These are phyloP conservation scores for Lerema accius DNA, from an alignment of 1,140 invertebrate species.

Conservation along the genomic window DNA sequence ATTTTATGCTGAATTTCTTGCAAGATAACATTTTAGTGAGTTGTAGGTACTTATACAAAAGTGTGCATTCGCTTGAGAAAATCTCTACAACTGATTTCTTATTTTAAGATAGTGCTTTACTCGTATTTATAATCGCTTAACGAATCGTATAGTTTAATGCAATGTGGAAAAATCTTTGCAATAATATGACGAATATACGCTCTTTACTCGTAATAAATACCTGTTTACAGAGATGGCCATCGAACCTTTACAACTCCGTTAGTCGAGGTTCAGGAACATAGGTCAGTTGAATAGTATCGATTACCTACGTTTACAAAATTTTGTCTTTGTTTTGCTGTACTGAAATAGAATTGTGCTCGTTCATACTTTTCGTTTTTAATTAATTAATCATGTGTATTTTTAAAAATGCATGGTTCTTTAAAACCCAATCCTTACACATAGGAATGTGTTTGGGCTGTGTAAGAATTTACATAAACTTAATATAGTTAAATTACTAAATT, in stretches of 20 bases:
- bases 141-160: too few relatives aligned
- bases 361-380: too few relatives aligned
- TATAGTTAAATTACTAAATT: neutral
- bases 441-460: too few relatives aligned
- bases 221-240: slow-evolving; percentile 1
- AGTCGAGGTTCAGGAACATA: neutral
- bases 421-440: too few relatives aligned
- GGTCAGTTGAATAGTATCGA: neutral
- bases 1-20: slow-evolving; percentile 8
- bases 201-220: neutral
- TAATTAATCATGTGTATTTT: too few relatives aligned
- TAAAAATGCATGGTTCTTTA: too few relatives aligned
- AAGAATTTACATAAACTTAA: too few relatives aligned
- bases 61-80: neutral
- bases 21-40: neutral
- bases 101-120: slow-evolving; percentile 17
- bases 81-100: too few relatives aligned
- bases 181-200: neutral
- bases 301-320: neutral
- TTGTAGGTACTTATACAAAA: neutral
- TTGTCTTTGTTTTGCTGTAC: neutral
- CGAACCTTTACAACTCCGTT: slow-evolving; percentile 1
- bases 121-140: too few relatives aligned
- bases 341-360: neutral
- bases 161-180: neutral